phyloP scores from a whole-genome alignment of 2,113 vertebrate species.

The Struthidea cinerea region DNA sequence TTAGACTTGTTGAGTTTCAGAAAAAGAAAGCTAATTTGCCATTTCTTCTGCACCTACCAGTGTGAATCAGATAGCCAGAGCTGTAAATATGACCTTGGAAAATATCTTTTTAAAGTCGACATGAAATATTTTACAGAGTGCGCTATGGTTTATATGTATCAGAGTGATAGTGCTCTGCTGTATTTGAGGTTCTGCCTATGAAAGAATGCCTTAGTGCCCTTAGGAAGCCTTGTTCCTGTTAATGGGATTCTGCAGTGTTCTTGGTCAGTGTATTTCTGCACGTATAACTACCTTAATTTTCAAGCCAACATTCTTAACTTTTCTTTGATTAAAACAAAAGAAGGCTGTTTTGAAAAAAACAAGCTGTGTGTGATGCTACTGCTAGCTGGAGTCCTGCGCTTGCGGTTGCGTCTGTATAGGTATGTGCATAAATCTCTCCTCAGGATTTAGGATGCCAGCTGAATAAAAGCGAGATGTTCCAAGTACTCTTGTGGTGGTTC shows the following conservation, averaged over 20 bases:
- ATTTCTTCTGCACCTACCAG: not conserved
- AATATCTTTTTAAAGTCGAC: not conserved
- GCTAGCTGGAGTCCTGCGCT: not conserved
- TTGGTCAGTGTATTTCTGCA: not conserved
- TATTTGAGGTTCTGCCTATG: not conserved
- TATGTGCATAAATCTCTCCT: not conserved
- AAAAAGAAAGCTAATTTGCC: not conserved
- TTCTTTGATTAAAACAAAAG: not conserved
- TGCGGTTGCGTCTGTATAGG: not conserved
- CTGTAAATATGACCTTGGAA: not conserved
- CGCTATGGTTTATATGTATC: not conserved
- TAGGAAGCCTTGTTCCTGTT: not conserved
- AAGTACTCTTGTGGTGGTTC: not conserved
- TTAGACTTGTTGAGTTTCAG: not conserved
- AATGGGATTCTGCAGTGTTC: not conserved
- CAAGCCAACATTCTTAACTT: not conserved
- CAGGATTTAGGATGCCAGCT: not conserved
- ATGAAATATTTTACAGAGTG: not conserved
- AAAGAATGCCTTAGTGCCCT: not conserved
- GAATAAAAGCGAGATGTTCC: not conserved
- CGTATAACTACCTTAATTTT: not conserved
- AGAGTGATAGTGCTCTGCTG: not conserved
- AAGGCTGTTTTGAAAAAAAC: not conserved
- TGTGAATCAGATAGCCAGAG: not conserved
- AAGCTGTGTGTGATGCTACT: not conserved